Percentiles rank a stretch among this genome's conserved stretches.
These are phyloP conservation scores for Lycaon pictus DNA, from an alignment of 2,113 vertebrate genomes.

Conservation along the genomic window DNA sequence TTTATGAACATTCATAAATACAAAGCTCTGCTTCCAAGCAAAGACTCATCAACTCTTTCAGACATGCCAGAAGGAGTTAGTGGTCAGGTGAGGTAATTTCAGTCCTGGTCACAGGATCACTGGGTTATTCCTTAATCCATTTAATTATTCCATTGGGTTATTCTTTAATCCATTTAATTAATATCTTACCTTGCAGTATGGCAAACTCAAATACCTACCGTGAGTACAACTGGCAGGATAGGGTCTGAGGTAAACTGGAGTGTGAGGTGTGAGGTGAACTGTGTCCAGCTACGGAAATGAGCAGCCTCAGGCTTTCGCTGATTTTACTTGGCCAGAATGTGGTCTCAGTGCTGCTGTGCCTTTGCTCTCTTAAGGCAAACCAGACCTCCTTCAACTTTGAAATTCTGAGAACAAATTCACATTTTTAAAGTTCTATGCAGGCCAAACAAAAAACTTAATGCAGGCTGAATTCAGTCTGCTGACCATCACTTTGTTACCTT, in stretches of 20 bases:
- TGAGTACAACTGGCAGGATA: not conserved
- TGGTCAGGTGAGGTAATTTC: not conserved
- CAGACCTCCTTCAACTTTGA: not conserved
- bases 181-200: not conserved
- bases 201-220: not conserved
- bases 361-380: not conserved
- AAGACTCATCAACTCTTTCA: not conserved
- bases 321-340: not conserved
- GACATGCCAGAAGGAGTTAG: not conserved
- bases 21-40: not conserved
- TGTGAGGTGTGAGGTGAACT: not conserved
- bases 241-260: not conserved
- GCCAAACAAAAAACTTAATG: not conserved
- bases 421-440: not conserved
- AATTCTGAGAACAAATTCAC: not conserved
- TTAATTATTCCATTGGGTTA: not conserved
- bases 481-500: not conserved
- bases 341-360: too few relatives aligned
- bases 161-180: not conserved
- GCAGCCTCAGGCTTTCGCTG: not conserved
- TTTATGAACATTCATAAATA: constrained; percentile 7
- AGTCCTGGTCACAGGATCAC: not conserved
- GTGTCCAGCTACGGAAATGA: not conserved
- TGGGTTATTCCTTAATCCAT: not conserved
- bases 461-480: not conserved